phyloP scores from a whole-genome alignment of 2,797 vertebrate species.

The Falco naumanni region DNA sequence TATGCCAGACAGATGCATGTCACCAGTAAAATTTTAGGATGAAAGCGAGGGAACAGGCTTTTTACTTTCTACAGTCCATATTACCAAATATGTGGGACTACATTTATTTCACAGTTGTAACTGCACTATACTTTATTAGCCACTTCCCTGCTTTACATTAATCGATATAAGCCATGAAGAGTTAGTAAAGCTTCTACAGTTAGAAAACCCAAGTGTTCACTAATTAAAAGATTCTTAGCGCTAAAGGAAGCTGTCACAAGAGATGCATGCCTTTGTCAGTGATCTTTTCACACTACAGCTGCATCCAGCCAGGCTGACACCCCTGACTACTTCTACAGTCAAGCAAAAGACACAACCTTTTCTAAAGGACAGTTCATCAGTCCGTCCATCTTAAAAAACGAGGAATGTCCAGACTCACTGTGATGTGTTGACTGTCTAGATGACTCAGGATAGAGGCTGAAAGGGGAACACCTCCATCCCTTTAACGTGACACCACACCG shows the following conservation, averaged over 20 bases:
- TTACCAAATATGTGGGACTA: neutral
- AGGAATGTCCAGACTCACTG: neutral
- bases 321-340: neutral
- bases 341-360: neutral
- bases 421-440: neutral
- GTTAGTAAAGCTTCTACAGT: neutral
- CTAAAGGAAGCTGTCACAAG: neutral
- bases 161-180: neutral
- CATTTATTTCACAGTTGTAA: neutral
- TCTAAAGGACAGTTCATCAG: neutral
- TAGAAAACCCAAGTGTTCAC: neutral
- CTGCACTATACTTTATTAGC: neutral
- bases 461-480: neutral
- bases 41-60: neutral
- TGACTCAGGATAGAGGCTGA: neutral
- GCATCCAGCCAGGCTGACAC: neutral
- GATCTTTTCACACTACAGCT: neutral
- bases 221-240: neutral
- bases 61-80: neutral
- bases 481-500: neutral
- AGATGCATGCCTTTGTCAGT: neutral
- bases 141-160: neutral
- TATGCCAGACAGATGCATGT: neutral
- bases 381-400: neutral
- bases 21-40: neutral